These are phyloP conservation scores for Cyphomyrus plagiostoma DNA, from an alignment of 2,113 vertebrate species.

Conservation along the genomic window DNA sequence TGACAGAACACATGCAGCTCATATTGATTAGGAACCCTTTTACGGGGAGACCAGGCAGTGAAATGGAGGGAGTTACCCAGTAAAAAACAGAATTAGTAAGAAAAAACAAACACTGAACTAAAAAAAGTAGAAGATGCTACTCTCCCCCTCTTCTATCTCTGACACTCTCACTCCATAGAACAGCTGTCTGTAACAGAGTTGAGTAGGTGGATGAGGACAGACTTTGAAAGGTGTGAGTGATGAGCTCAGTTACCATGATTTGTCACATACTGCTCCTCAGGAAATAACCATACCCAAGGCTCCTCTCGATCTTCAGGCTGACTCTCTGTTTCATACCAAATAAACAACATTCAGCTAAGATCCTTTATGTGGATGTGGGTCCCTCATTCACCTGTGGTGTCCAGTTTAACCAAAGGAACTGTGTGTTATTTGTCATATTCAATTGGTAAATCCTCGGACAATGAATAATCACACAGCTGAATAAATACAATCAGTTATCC, in stretches of 20 bases:
- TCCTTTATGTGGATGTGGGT: conserved; percentile 1
- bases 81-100: neutral
- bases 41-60: neutral
- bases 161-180: neutral
- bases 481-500: neutral
- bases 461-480: neutral
- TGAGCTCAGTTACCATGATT: conserved; percentile 36
- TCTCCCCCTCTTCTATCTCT: neutral
- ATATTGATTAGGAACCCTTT: neutral
- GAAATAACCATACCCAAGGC: conserved; percentile 42
- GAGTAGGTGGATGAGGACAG: conserved; percentile 50
- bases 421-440: neutral
- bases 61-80: neutral
- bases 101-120: neutral
- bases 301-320: conserved; percentile 20
- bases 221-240: conserved; percentile 30
- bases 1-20: neutral
- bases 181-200: conserved; percentile 33
- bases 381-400: conserved; percentile 23
- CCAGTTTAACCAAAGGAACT: neutral
- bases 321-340: conserved; percentile 17
- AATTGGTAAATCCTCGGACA: neutral
- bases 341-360: neutral
- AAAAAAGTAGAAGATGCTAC: neutral
- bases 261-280: conserved; percentile 41